Percentiles rank a stretch among this genome's conserved stretches.
phyloP scores from a whole-genome alignment of 2,113 vertebrate genomes.

The Speoplatyrhinus poulsoni region DNA sequence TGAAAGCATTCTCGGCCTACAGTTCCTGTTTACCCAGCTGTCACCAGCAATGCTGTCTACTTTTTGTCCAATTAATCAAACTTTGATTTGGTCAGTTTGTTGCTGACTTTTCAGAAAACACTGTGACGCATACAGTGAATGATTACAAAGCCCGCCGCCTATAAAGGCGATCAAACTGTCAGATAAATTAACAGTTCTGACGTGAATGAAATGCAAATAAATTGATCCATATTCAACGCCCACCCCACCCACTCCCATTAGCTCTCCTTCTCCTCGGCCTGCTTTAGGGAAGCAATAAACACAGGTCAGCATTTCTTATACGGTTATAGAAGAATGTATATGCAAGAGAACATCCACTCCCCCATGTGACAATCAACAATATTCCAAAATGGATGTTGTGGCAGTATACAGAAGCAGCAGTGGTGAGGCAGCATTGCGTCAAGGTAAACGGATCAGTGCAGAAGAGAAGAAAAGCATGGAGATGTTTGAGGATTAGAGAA shows the following conservation, averaged over 20 bases:
- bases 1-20: conserved; percentile 24
- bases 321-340: conserved; percentile 38
- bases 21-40: conserved; percentile 43
- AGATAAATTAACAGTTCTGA: conserved; percentile 62
- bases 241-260: conserved; percentile 10
- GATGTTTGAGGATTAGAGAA: conserved; percentile 30
- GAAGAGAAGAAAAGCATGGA: background rate
- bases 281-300: background rate
- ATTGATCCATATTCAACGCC: conserved; percentile 62
- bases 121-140: conserved; percentile 41
- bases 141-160: conserved; percentile 49
- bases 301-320: conserved; percentile 51
- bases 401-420: conserved; percentile 24
- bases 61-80: conserved; percentile 48
- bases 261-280: background rate
- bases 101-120: conserved; percentile 62
- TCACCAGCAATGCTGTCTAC: conserved; percentile 42
- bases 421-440: conserved; percentile 27
- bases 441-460: conserved; percentile 26
- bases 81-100: conserved; percentile 60
- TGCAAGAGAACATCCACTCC: conserved; percentile 35
- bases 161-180: conserved; percentile 56
- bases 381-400: conserved; percentile 39
- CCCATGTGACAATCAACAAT: conserved; percentile 24
- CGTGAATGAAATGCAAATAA: conserved; percentile 60